Evolutionary conservation across 2,113 vertebrate species (phyloP).

Genomic region (Otolemur garnettii): DNA sequence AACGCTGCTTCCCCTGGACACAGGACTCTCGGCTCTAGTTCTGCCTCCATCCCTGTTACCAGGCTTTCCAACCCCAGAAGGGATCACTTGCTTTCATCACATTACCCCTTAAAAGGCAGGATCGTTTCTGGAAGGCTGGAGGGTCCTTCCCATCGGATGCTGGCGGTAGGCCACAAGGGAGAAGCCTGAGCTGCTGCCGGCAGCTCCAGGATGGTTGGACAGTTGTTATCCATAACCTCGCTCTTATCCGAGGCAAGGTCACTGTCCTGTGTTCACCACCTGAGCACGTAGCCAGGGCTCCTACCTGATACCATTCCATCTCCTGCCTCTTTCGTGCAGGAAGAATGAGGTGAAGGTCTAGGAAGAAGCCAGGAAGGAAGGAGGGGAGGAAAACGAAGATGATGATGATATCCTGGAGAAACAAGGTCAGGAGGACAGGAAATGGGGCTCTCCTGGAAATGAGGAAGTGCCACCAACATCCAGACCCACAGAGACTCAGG

Average conservation of each 20-base stretch:
- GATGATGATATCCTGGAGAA: not conserved
- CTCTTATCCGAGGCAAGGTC: rapidly evolving
- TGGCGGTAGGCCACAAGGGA: not conserved
- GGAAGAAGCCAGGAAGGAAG: not conserved
- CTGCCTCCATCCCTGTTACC: too few relatives aligned
- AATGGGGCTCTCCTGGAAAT: rapidly evolving
- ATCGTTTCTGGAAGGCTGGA: too few relatives aligned
- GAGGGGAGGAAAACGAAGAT: too few relatives aligned
- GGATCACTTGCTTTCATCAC: too few relatives aligned
- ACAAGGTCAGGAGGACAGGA: not conserved
- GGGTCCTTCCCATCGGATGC: too few relatives aligned
- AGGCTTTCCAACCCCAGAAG: too few relatives aligned
- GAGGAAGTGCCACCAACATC: rapidly evolving
- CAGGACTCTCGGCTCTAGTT: too few relatives aligned
- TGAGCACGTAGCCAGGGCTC: not conserved
- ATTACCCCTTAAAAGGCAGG: not conserved
- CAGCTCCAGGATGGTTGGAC: not conserved
- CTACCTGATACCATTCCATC: rapidly evolving
- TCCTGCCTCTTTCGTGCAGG: too few relatives aligned
- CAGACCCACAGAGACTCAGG: too few relatives aligned
- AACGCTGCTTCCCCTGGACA: rapidly evolving
- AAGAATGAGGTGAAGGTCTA: not conserved
- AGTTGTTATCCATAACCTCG: too few relatives aligned
- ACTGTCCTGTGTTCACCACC: rapidly evolving
- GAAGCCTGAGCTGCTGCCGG: rapidly evolving